Base-by-base conservation (phyloP, 2,888 invertebrate genomes). In the Coelopa pilipes region DNA sequence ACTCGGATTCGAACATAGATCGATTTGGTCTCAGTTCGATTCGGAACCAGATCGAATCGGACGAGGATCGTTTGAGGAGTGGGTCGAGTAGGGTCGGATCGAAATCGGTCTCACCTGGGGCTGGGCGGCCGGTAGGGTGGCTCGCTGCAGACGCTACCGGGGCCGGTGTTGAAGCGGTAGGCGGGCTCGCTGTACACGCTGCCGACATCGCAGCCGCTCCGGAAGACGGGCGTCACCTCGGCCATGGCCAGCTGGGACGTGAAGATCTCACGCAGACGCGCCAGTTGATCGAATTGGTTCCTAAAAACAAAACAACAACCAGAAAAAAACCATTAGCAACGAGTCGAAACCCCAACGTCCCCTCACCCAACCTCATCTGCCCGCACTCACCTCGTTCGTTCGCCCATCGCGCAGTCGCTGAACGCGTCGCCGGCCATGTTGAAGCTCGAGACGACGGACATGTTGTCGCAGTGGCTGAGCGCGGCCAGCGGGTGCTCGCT, bases 391-490 rank as follows among this genome's bases (percentile, higher is more conserved):
- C 88, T 87, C 78, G 87, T 85, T 79, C 87, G 80, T 78, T 88
- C 87, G 77, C 87, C 87, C 81, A 84, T 81, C 67, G 84, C 82
- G 73, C 88, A 88, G 77, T 88, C 88, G 81, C 87, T 88, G 71
- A 88, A 87, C 77, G 88, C 87, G 81, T 88, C 88, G 13, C 70
- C 87, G 80, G 85, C 87, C 82, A 83, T 86, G 82, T 89, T 85
- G 82, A 96, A 96, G 62, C 96, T 96, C 49, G 96, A 96, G 11
- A 96, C 95, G 21, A 95, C 93, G 9, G 96, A 96, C 78, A 97
- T 89, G 65, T 85, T 83, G 87, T 96, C 96, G 89, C 96, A 96
- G 88, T 96, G 95, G 82, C 96, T 96, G 59, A 97, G 90, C 80
- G 96, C 94, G 79, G 96, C 90, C 68, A 97, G 88, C 0, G 96